Evolutionary conservation across 2,888 invertebrate species (phyloP), one percentile per base, ranked within the genome.

Genomic region (Erebia ligea): DNA sequence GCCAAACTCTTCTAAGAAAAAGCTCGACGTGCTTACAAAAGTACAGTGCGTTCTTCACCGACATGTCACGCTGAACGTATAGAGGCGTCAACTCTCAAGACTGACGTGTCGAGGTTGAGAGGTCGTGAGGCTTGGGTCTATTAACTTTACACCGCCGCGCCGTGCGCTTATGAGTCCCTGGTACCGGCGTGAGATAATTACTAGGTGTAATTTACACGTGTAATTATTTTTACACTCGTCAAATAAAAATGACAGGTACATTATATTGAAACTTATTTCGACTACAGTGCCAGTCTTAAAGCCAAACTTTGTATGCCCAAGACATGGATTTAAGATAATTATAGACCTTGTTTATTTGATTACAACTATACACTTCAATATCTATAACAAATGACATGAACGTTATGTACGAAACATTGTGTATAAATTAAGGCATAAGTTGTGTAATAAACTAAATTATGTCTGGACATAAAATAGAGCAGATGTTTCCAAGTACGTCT

Each of bases 121-220:
- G 72, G 67, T 72, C 72, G 71, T 50, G 45, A 42, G 71, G 64
- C 71, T 34, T 67, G 42, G 54, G 68, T 68, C 68, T 71, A 68
- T 71, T 71, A 71, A 65, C 70, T 68, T 70, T 70, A 68, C 62
- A 69, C 69, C 68, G 59, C 70, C 69, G 67, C 61, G 65, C 70
- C 69, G 67, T 57, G 65, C 65, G 52, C 61, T 56, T 62, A 68
- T 75, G 69, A 62, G 62, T 4, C 66, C 69, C 68, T 73, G 45
- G 71, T 73, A 75, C 74, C 69, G 15, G 13, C n/a, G 17, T 21
- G 34, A 45, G 50, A 58, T 73, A 73, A 75, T 75, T 75, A 73
- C 68, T 56, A 62, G 40, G 34, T 62, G 68, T 65, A 65, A 71
- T 68, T 68, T 57, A 42, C 40, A 11, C 34, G 52, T 64, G 52